Percentiles rank a stretch among this genome's conserved stretches.
Evolutionary conservation across 2,797 vertebrate genomes (phyloP).

Genomic region (Iguana delicatissima): DNA sequence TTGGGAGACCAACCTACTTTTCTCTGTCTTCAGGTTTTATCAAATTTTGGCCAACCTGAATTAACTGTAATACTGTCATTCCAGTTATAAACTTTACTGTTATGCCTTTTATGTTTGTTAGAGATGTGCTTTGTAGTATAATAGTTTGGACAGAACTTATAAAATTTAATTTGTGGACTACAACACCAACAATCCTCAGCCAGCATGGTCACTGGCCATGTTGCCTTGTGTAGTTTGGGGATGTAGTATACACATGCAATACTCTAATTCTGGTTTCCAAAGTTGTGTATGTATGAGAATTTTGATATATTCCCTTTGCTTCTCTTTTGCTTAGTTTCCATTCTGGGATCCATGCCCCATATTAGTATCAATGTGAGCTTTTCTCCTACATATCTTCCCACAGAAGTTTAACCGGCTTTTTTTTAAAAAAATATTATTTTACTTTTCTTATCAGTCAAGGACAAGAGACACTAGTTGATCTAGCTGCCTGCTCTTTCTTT

Average conservation of each 20-base stretch:
- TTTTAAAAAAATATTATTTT: not conserved
- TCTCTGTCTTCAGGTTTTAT: not conserved
- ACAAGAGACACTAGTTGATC: not conserved
- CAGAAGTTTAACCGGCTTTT: not conserved
- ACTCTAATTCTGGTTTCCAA: not conserved
- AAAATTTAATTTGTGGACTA: too few relatives aligned
- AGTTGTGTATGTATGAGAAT: not conserved
- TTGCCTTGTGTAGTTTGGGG: too few relatives aligned
- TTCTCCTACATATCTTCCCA: not conserved
- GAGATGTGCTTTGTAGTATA: not conserved
- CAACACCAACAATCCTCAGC: too few relatives aligned
- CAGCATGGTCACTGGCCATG: too few relatives aligned
- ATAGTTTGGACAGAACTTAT: too few relatives aligned
- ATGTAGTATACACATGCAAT: not conserved
- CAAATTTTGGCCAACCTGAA: not conserved
- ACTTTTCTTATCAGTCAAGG: slow-evolving; percentile 3
- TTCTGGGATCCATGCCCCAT: not conserved
- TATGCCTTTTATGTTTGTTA: not conserved
- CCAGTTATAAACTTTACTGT: not conserved
- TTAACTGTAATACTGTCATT: not conserved
- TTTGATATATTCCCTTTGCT: not conserved
- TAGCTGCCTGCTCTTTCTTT: slow-evolving; percentile 25
- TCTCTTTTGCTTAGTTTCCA: not conserved
- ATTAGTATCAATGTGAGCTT: not conserved
- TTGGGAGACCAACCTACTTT: not conserved